Base-by-base conservation (phyloP, 2,888 invertebrate species). In the Amorpha juglandis region DNA sequence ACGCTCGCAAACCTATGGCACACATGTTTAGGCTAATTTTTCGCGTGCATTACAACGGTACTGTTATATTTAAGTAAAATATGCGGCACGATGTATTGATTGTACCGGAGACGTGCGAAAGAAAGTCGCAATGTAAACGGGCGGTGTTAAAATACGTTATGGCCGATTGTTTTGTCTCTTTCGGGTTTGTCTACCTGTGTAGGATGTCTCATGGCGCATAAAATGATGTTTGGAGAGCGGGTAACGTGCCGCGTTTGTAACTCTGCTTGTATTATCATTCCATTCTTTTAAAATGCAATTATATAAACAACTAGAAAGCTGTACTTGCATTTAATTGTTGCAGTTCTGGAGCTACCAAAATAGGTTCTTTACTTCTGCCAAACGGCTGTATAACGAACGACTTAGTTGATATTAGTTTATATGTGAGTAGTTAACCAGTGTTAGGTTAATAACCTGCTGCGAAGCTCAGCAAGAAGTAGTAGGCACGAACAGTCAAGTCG, bases 1-100 rank as follows among this genome's bases (percentile, higher is more conserved):
- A 79, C 78, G 78, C 79, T 85, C 78, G 87, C 86, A 82, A 81
- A 90, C 85, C 84, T 92, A 89, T 88, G 78, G 90, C 92, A 92
- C 91, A 93, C 87, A 86, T 84, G 86, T 91, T 86, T 88, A 86
- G 91, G 91, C 88, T 92, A 90, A 81, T 92, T 92, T 93, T 92
- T 90, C 78, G 82, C 91, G 91, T 86, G 84, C 77, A 79, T 78
- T 80, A 71, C 92, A 81, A 90, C 93, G 89, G 91, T 89, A 78
- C 70, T 68, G 72, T 80, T 74, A 77, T 78, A 79, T 69, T 35
- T 67, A 65, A 63, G 70, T 72, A 42, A 58, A 58, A 58, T 58
- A 19, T 58, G 58, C 58, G 58, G 58, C 58, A 58, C 58, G 58
- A 42, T 86, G 86, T 90, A 90, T 91, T 85, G 91, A 91, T 91